Evolutionary conservation across 2,888 invertebrate genomes (phyloP).

Genomic region (Erebia ligea): DNA sequence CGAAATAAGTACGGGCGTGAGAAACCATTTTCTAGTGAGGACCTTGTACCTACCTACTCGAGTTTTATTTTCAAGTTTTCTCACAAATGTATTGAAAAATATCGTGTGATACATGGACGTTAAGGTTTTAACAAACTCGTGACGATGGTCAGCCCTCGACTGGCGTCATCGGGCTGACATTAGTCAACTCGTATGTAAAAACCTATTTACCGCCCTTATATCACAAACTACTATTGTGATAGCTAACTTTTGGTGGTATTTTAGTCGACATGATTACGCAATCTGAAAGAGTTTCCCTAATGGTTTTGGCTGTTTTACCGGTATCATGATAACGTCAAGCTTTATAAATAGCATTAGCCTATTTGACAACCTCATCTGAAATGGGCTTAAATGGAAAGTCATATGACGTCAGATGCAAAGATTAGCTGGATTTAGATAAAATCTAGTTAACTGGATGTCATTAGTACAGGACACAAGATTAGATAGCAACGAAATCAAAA

Average conservation of each 20-base stretch:
- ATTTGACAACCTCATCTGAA: constrained; percentile 66
- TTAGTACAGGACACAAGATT: constrained; percentile 12
- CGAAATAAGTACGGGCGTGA: too few relatives aligned
- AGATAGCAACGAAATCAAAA: constrained; percentile 6
- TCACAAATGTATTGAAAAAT: too few relatives aligned
- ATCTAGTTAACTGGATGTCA: constrained; percentile 39
- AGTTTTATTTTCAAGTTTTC: too few relatives aligned
- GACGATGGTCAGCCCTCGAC: too few relatives aligned
- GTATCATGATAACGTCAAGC: constrained; percentile 72
- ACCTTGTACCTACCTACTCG: too few relatives aligned
- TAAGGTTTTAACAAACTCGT: too few relatives aligned
- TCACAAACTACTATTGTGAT: too few relatives aligned
- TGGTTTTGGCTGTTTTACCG: constrained; percentile 63
- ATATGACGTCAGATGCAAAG: constrained; percentile 64
- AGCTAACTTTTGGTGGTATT: constrained; percentile 4
- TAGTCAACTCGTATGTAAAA: too few relatives aligned
- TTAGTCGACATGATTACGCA: constrained; percentile 27
- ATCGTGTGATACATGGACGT: too few relatives aligned
- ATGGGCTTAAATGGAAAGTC: constrained; percentile 56
- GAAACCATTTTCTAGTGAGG: too few relatives aligned
- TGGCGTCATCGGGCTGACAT: too few relatives aligned
- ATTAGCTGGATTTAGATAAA: constrained; percentile 68
- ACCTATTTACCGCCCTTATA: too few relatives aligned
- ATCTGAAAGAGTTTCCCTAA: constrained; percentile 59
- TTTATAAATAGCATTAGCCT: constrained; percentile 67